phyloP scores from a whole-genome alignment of 2,888 invertebrate species.

The Hybos culiciformis region DNA sequence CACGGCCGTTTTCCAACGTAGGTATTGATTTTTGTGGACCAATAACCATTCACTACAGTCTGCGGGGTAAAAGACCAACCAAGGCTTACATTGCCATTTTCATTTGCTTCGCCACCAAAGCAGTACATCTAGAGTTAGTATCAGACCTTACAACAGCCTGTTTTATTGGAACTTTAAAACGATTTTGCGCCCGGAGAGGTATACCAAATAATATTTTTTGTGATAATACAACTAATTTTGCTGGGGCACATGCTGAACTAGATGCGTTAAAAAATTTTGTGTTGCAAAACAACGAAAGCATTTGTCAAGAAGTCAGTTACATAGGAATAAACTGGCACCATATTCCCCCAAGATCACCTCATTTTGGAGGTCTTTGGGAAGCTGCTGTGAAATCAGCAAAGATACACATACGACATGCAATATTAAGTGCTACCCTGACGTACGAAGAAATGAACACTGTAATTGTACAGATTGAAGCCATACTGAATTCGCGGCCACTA shows the following conservation, averaged over 20 bases:
- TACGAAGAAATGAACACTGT: slow-evolving; percentile 14
- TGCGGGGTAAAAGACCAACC: slow-evolving; percentile 8
- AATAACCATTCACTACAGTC: slow-evolving; percentile 7
- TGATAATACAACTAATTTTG: slow-evolving; percentile 11
- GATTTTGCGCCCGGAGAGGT: slow-evolving; percentile 6
- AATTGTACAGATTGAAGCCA: slow-evolving; percentile 15
- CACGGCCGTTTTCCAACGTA: not conserved
- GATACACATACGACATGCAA: slow-evolving; percentile 11
- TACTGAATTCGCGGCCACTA: slow-evolving; percentile 17
- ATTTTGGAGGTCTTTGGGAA: slow-evolving; percentile 14
- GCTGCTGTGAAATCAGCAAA: slow-evolving; percentile 15
- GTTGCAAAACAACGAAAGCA: no score
- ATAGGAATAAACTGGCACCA: slow-evolving; percentile 7
- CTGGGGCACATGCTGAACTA: slow-evolving; percentile 7
- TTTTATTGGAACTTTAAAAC: not conserved
- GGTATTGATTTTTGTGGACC: slow-evolving; percentile 8
- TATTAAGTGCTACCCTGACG: slow-evolving; percentile 9
- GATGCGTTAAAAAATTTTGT: not conserved
- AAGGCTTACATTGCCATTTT: slow-evolving; percentile 2
- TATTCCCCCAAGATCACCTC: slow-evolving; percentile 12
- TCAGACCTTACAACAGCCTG: not conserved
- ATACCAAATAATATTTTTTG: slow-evolving; percentile 5
- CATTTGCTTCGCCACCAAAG: slow-evolving; percentile 6
- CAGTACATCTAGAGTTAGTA: slow-evolving; percentile 14
- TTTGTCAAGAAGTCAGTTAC: not conserved